Conservation (phyloP, 2,797 vertebrate species). For the Chlorospingus flavigularis region DNA sequence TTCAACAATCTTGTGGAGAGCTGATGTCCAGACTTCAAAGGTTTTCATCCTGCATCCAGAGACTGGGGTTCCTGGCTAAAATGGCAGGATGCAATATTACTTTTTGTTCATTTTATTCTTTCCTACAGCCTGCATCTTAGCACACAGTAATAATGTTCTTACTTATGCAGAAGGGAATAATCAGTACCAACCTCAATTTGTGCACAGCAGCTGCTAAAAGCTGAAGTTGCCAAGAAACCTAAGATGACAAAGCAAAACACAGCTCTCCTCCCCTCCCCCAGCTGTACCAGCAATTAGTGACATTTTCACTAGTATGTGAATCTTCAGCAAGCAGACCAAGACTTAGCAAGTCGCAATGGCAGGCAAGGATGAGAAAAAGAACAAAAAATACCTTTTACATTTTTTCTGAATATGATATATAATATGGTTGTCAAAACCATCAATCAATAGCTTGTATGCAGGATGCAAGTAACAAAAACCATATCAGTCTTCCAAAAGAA, state of each 20-base stretch:
- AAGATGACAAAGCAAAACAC: neutral
- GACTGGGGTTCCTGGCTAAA: neutral
- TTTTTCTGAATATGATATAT: neutral
- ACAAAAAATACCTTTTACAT: neutral
- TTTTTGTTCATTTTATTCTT: neutral
- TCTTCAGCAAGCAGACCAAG: neutral
- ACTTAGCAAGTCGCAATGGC: neutral
- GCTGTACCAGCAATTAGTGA: constrained; percentile 1
- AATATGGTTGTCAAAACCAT: neutral
- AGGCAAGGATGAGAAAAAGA: neutral
- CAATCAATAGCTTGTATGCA: neutral
- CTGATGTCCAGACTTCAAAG: neutral
- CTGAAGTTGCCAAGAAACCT: neutral
- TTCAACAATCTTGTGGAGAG: neutral
- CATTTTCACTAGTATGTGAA: neutral
- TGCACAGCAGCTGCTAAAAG: neutral
- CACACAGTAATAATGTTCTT: neutral
- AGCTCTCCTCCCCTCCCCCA: neutral
- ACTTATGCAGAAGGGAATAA: neutral
- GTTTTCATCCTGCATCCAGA: neutral
- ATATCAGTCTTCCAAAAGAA: neutral
- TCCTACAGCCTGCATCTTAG: neutral
- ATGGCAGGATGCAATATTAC: neutral
- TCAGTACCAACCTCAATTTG: neutral
- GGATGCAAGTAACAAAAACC: neutral